phyloP scores from a whole-genome alignment of 2,797 vertebrate genomes.

The Sebastolobus altivelis region DNA sequence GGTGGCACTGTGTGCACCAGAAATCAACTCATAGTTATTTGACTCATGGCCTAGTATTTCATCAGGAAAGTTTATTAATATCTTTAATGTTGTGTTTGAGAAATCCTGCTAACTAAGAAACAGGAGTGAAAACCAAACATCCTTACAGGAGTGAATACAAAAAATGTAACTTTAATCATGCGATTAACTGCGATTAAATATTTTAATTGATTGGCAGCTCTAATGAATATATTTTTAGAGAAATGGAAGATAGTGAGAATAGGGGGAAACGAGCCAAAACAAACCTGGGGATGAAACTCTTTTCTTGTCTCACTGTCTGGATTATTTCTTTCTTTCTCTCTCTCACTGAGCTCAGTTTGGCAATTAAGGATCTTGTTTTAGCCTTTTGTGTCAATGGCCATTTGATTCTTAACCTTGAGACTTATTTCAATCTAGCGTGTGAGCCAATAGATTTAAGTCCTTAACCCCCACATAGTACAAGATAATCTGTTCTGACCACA shows the following conservation, averaged over 20 bases:
- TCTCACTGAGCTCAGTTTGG: background rate
- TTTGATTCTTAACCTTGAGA: slow-evolving; percentile 2
- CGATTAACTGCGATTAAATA: no score
- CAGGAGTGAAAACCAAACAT: background rate
- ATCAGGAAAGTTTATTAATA: background rate
- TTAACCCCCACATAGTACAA: slow-evolving; percentile 12
- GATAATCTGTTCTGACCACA: slow-evolving; percentile 1
- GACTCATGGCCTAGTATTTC: background rate
- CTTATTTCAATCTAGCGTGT: background rate
- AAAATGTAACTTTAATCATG: no score
- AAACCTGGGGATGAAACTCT: background rate
- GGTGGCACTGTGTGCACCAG: background rate
- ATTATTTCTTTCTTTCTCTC: background rate
- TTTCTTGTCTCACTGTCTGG: background rate
- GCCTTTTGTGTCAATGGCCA: background rate
- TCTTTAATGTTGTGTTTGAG: background rate
- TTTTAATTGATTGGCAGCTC: background rate
- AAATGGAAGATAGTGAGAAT: background rate
- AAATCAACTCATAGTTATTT: background rate
- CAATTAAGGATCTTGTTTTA: background rate
- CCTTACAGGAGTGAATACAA: background rate
- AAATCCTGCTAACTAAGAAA: background rate
- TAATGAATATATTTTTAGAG: background rate
- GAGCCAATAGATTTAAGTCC: background rate
- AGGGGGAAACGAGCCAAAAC: background rate